phyloP scores from a whole-genome alignment of 2,797 vertebrate genomes.

The Karalla daura region DNA sequence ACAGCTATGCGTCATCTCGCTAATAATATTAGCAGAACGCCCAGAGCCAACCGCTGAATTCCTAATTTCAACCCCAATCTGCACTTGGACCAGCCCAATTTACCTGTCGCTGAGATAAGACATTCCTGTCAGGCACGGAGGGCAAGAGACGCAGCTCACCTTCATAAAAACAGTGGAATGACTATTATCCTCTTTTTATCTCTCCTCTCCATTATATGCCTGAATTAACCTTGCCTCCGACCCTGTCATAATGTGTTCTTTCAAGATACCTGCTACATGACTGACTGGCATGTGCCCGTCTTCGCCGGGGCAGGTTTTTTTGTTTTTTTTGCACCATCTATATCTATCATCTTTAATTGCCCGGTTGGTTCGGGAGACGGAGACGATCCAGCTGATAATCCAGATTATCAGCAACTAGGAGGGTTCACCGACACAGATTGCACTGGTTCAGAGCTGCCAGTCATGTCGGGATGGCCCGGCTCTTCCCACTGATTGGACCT shows the following conservation, averaged over 20 bases:
- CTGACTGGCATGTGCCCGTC: neutral
- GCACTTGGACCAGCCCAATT: constrained; percentile 36
- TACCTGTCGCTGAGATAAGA: constrained; percentile 55
- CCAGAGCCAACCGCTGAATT: neutral
- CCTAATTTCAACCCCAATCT: constrained; percentile 47
- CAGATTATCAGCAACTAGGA: neutral
- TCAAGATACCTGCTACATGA: constrained; percentile 8
- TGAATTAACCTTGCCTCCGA: constrained; percentile 55
- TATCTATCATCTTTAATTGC: constrained; percentile 13
- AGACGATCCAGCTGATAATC: constrained; percentile 33
- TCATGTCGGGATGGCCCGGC: too few species aligned
- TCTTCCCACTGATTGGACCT: too few species aligned
- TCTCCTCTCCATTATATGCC: constrained; percentile 16
- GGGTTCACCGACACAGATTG: too few species aligned
- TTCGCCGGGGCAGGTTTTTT: neutral
- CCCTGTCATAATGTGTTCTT: constrained; percentile 27
- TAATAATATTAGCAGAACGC: constrained; percentile 2
- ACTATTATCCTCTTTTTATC: constrained; percentile 42
- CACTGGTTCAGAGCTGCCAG: too few species aligned
- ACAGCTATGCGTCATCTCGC: neutral
- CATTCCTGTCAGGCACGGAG: constrained; percentile 17
- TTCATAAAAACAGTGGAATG: constrained; percentile 44
- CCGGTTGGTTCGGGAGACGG: neutral
- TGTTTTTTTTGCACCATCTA: constrained; percentile 14
- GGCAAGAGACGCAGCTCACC: constrained; percentile 23